Conservation (phyloP, 2,888 invertebrate species). For the Drosophila sordidula region DNA sequence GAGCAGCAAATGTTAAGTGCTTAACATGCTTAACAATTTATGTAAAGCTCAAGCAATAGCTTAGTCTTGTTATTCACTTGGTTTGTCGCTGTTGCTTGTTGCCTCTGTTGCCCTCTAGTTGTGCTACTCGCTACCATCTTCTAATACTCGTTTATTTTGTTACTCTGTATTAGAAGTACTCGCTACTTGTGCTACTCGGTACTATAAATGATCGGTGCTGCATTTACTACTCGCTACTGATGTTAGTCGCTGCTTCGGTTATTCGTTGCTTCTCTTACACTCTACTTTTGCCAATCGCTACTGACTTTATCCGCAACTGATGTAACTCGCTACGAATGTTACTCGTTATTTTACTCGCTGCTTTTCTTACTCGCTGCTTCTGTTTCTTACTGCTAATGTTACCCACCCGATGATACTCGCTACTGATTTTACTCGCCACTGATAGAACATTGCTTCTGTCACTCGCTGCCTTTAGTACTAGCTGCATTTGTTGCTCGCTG, state of each 20-base stretch:
- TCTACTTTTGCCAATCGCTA: neutral
- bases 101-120: too few relatives aligned
- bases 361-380: too few relatives aligned
- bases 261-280: neutral
- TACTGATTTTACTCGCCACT: neutral
- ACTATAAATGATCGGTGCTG: neutral
- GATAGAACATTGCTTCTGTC: neutral
- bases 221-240: neutral
- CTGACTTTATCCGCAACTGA: neutral
- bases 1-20: neutral
- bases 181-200: neutral
- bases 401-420: neutral
- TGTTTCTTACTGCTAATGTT: too few relatives aligned
- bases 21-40: neutral
- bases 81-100: too few relatives aligned
- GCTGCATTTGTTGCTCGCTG: too few relatives aligned
- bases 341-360: neutral
- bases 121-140: neutral
- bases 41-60: neutral
- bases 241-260: neutral
- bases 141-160: neutral
- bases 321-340: neutral
- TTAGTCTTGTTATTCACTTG: neutral
- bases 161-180: neutral
- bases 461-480: neutral